A percentile compares a stretch with the other conserved stretches of the same genome.
phyloP scores from a whole-genome alignment of 2,888 invertebrate genomes.

The Athrips mouffetella region DNA sequence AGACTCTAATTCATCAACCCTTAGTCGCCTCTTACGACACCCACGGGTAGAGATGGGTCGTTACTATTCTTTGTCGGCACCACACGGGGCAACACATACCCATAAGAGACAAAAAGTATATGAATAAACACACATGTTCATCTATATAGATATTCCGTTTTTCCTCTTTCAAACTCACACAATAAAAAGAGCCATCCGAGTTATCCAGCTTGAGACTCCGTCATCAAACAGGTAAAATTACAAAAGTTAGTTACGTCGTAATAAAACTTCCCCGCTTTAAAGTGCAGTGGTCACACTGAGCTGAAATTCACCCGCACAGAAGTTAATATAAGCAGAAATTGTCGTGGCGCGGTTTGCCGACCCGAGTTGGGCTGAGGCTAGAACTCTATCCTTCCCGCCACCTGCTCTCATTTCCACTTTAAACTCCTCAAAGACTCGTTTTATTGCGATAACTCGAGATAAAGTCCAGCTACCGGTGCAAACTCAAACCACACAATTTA shows the following conservation, averaged over 20 bases:
- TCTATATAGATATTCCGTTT: no score
- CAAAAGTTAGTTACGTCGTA: conserved; percentile 32
- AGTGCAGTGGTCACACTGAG: conserved; percentile 65
- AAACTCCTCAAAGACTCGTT: conserved; percentile 33
- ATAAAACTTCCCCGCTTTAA: conserved; percentile 72
- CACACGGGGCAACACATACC: no score
- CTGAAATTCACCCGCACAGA: conserved; percentile 70
- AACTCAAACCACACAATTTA: conserved; percentile 16
- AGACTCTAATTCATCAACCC: no score
- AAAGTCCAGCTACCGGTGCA: conserved; percentile 17
- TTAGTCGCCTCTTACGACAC: no score
- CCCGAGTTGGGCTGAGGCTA: conserved; percentile 45
- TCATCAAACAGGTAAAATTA: no score
- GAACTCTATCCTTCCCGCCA: conserved; percentile 40
- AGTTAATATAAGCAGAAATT: conserved; percentile 76
- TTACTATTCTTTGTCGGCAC: no score
- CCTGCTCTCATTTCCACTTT: conserved; percentile 44
- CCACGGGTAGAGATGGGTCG: no score
- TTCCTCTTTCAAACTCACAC: no score
- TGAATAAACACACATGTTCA: no score
- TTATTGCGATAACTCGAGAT: conserved; percentile 30
- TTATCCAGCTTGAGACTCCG: conserved; percentile 41
- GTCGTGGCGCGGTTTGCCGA: conserved; percentile 63
- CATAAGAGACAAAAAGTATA: no score
- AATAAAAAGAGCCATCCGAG: no score